These are phyloP conservation scores for Ecliptopera silaceata DNA, from an alignment of 2,888 invertebrate species.

Conservation along the genomic window DNA sequence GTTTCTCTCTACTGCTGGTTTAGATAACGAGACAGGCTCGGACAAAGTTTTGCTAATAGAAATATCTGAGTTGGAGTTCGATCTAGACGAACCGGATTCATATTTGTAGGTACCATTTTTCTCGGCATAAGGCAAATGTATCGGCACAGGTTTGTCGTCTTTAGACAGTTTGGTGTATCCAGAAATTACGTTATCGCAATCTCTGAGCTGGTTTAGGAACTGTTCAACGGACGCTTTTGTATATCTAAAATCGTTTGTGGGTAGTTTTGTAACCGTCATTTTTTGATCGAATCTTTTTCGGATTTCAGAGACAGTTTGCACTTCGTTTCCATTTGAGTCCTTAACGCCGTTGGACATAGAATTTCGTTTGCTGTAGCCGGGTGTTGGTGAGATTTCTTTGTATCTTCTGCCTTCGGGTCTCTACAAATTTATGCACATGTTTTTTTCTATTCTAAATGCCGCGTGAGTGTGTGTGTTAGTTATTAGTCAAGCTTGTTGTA, in stretches of 20 bases:
- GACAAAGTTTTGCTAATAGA: slow-evolving; percentile 76
- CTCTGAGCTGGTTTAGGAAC: slow-evolving; percentile 69
- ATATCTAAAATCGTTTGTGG: slow-evolving; percentile 67
- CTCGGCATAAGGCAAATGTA: slow-evolving; percentile 71
- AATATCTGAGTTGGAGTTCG: slow-evolving; percentile 71
- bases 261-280: slow-evolving; percentile 77
- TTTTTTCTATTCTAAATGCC: slow-evolving; percentile 52
- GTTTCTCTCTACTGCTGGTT: slow-evolving; percentile 59
- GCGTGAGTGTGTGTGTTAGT: slow-evolving; percentile 80
- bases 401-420: slow-evolving; percentile 74
- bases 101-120: slow-evolving; percentile 67
- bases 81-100: slow-evolving; percentile 63
- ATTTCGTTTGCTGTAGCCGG: slow-evolving; percentile 66
- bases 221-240: slow-evolving; percentile 65
- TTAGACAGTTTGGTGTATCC: slow-evolving; percentile 67
- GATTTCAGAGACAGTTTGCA: slow-evolving; percentile 83
- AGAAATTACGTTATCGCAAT: slow-evolving; percentile 68
- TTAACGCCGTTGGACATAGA: slow-evolving; percentile 74
- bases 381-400: slow-evolving; percentile 68
- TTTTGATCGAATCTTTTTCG: slow-evolving; percentile 81
- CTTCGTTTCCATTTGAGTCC: slow-evolving; percentile 84
- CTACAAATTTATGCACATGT: slow-evolving; percentile 68
- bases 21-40: slow-evolving; percentile 68
- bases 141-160: slow-evolving; percentile 74
- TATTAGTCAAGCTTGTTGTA: slow-evolving; percentile 62